Conservation (phyloP, 2,797 vertebrate genomes). For the Micrastur ruficollis region DNA sequence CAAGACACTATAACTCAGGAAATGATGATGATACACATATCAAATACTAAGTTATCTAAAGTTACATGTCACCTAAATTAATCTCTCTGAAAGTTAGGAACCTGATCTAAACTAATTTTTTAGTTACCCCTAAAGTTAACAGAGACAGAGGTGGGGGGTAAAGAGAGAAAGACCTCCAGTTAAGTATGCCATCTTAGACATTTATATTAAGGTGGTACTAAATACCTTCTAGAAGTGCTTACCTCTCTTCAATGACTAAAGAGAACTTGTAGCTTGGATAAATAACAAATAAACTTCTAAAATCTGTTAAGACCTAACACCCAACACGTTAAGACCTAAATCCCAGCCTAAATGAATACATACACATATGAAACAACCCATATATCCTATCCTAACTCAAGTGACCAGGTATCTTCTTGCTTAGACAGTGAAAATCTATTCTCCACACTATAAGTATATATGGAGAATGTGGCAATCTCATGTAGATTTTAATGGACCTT, state of each 20-base stretch:
- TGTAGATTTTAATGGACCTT: neutral
- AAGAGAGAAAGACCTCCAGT: neutral
- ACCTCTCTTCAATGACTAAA: neutral
- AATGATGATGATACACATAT: neutral
- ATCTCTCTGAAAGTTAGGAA: neutral
- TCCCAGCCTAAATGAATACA: neutral
- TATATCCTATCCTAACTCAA: neutral
- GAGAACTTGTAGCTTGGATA: neutral
- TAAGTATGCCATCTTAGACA: neutral
- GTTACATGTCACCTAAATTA: neutral
- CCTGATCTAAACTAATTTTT: neutral
- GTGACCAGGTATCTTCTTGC: neutral
- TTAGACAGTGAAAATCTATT: neutral
- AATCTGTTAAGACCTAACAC: neutral
- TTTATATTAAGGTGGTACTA: neutral
- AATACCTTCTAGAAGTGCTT: neutral
- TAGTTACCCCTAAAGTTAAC: neutral
- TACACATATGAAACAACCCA: neutral
- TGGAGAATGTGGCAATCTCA: neutral
- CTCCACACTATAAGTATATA: neutral
- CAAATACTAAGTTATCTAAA: neutral
- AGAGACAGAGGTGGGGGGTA: accelerated
- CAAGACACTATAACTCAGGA: neutral
- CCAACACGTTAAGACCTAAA: neutral
- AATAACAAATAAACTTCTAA: neutral